phyloP scores from a whole-genome alignment of 2,888 invertebrate genomes.

The Sphinx pinastri region DNA sequence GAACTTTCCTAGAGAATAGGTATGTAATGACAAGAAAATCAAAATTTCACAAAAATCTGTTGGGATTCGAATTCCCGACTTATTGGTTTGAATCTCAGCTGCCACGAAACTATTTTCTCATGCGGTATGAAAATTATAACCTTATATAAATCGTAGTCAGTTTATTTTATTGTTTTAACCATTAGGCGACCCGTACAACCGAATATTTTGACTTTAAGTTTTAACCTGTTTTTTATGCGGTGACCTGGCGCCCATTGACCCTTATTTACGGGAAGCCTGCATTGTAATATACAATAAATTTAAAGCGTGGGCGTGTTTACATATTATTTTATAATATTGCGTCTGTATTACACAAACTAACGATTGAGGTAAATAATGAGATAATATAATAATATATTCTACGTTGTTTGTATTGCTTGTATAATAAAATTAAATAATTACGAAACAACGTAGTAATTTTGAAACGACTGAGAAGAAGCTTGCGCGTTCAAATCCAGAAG shows the following conservation, averaged over 20 bases:
- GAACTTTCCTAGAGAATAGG: no score
- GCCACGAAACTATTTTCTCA: not conserved
- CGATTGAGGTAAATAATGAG: not conserved
- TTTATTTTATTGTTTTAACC: conserved; percentile 21
- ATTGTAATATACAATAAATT: conserved; percentile 11
- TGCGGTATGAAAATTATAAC: not conserved
- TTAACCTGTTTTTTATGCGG: conserved; percentile 20
- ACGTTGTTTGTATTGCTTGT: no score
- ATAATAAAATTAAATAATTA: no score
- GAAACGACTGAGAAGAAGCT: no score
- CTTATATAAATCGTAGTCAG: not conserved
- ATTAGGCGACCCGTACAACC: not conserved
- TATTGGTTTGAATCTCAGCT: not conserved
- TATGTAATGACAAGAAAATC: no score
- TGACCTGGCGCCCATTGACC: conserved; percentile 13
- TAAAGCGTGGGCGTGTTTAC: not conserved
- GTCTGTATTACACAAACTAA: not conserved
- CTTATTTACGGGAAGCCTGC: conserved; percentile 9
- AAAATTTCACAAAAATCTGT: not conserved
- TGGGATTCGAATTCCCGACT: not conserved
- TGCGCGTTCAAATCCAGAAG: no score
- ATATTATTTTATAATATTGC: not conserved
- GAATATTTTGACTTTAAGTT: not conserved
- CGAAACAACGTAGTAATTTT: no score
- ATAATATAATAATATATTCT: no score